Evolutionary conservation across 2,797 vertebrate species (phyloP).

Genomic region (Mustela erminea): DNA sequence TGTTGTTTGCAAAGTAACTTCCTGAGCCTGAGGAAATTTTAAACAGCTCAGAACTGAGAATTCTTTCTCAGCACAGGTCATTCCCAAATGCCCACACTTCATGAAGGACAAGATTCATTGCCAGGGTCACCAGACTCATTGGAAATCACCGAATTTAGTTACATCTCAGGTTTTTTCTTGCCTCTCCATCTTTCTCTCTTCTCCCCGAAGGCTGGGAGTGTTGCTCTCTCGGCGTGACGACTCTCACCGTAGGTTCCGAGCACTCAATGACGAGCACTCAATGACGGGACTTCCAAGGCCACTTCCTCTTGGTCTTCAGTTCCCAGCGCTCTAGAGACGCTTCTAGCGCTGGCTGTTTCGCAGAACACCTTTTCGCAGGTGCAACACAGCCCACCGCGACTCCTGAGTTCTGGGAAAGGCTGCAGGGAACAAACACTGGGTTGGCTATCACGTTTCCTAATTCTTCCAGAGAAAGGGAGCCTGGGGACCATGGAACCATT

Average conservation of each 20-base stretch:
- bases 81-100: not conserved
- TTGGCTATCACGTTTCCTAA: not conserved
- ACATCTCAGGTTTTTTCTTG: not conserved
- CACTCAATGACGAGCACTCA: not conserved
- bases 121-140: not conserved
- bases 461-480: not conserved
- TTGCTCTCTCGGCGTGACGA: not conserved
- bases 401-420: not conserved
- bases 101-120: not conserved
- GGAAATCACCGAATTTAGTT: not conserved
- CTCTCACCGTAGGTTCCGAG: not conserved
- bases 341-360: not conserved
- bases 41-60: not conserved
- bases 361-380: not conserved
- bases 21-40: not conserved
- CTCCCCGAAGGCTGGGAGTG: not conserved
- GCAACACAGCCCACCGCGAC: not conserved
- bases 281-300: not conserved
- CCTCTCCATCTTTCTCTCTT: not conserved
- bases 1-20: not conserved
- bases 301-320: not conserved
- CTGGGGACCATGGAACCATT: too few species aligned
- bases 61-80: not conserved
- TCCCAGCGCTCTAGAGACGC: not conserved
- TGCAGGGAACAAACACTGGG: not conserved